Conservation (phyloP, 1,140 invertebrate genomes). For the Pygmarrhopalites habei region DNA sequence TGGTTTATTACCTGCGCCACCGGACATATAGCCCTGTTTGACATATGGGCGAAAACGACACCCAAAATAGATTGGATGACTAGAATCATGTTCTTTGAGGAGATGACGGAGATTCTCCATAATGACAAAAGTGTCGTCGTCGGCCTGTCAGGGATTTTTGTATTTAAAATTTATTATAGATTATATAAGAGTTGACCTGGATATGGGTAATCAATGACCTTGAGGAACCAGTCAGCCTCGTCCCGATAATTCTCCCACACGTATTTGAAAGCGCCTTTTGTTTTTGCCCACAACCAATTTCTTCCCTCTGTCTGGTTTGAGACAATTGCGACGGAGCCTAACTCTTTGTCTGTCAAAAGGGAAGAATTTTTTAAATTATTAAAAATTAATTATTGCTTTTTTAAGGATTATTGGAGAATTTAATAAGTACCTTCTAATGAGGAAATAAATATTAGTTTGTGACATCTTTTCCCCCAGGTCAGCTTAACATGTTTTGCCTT, state of each 20-base stretch:
- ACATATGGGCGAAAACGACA: constrained; percentile 32
- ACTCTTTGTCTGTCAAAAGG: constrained; percentile 54
- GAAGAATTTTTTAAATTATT: too few relatives aligned
- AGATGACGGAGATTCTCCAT: constrained; percentile 44
- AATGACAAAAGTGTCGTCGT: constrained; percentile 44
- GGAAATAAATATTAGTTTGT: too few relatives aligned
- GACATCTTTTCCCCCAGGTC: too few relatives aligned
- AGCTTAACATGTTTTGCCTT: too few relatives aligned
- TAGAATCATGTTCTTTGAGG: constrained; percentile 34
- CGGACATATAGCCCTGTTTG: constrained; percentile 28
- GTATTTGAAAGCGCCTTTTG: constrained; percentile 84
- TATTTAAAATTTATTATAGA: not conserved
- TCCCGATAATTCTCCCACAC: constrained; percentile 72
- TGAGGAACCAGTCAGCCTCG: constrained; percentile 84
- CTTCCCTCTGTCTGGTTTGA: constrained; percentile 69
- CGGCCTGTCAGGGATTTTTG: constrained; percentile 42
- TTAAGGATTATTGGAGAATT: too few relatives aligned
- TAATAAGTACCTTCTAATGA: too few relatives aligned
- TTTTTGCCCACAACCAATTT: constrained; percentile 86
- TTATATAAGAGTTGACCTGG: not conserved
- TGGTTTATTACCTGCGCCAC: constrained; percentile 42
- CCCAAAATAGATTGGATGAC: constrained; percentile 39
- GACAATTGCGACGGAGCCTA: constrained; percentile 63
- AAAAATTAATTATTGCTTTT: too few relatives aligned
- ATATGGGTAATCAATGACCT: constrained; percentile 47